A percentile compares a stretch with the other conserved stretches of the same genome.
These are phyloP conservation scores for Melieria omissa DNA, from an alignment of 2,888 invertebrate species.

Conservation along the genomic window DNA sequence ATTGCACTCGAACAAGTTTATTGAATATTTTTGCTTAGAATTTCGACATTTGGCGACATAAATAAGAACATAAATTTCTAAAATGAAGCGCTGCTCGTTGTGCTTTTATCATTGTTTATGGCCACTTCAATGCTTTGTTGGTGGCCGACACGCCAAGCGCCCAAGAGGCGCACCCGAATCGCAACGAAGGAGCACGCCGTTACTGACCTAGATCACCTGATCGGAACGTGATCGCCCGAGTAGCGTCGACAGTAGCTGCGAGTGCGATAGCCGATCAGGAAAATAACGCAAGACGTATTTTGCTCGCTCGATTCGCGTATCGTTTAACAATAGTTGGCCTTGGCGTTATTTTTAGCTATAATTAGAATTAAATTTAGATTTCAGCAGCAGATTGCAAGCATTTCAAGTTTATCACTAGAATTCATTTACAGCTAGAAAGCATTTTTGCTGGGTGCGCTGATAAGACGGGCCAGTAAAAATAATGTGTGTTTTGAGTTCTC, in stretches of 20 bases:
- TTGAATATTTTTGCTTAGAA: background rate
- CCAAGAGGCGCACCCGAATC: background rate
- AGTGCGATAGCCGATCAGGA: no score
- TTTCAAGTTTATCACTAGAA: background rate
- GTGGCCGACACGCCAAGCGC: background rate
- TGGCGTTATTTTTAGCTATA: background rate
- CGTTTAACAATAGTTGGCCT: background rate
- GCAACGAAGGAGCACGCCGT: conserved; percentile 41
- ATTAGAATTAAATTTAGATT: background rate
- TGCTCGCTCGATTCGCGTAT: background rate
- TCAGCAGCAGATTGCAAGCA: background rate
- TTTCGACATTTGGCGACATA: background rate
- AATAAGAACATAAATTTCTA: no score
- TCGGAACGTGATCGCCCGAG: conserved; percentile 54
- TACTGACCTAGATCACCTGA: conserved; percentile 62
- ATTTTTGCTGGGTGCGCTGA: no score
- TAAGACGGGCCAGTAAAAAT: no score
- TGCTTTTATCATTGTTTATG: background rate
- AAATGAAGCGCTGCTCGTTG: background rate
- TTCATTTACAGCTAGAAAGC: no score
- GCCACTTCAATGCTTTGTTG: background rate
- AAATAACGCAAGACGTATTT: background rate
- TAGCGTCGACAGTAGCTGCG: no score
- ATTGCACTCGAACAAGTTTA: background rate
- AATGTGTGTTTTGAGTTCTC: no score